Conservation (phyloP, 2,113 vertebrate genomes). For the Melanotaenia duboulayi region DNA sequence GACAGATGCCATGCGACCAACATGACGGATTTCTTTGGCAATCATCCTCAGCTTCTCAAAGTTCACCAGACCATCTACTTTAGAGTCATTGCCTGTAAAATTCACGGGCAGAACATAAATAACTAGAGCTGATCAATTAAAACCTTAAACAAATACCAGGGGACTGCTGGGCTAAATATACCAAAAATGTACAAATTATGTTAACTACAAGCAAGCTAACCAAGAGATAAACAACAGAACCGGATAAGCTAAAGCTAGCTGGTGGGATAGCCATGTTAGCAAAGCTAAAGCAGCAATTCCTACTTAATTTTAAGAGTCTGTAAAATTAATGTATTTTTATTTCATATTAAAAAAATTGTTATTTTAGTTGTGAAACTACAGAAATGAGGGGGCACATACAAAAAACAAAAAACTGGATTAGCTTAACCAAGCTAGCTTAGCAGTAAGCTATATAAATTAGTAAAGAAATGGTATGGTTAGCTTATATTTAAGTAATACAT, state of each 20-base stretch:
- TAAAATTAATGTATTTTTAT: too few species aligned
- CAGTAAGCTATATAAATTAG: neutral
- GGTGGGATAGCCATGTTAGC: neutral
- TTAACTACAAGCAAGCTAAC: too few species aligned
- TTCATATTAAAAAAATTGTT: too few species aligned
- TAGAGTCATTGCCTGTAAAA: constrained; percentile 93
- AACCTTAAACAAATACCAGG: neutral
- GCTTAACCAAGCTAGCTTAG: neutral
- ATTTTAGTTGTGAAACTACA: too few species aligned
- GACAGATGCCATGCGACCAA: constrained; percentile 96
- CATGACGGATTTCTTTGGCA: constrained; percentile 97
- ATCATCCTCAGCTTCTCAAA: constrained; percentile 99
- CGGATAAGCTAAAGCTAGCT: neutral
- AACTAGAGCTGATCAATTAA: neutral
- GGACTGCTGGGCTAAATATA: too few species aligned
- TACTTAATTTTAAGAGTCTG: neutral
- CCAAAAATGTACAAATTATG: too few species aligned
- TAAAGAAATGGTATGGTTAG: too few species aligned
- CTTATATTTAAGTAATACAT: too few species aligned
- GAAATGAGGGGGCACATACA: too few species aligned
- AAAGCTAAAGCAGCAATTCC: too few species aligned
- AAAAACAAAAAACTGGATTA: neutral
- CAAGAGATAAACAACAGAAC: neutral
- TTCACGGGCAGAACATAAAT: neutral
- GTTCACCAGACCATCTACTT: constrained; percentile 97